phyloP scores from a whole-genome alignment of 2,797 vertebrate genomes.

The Falco peregrinus region DNA sequence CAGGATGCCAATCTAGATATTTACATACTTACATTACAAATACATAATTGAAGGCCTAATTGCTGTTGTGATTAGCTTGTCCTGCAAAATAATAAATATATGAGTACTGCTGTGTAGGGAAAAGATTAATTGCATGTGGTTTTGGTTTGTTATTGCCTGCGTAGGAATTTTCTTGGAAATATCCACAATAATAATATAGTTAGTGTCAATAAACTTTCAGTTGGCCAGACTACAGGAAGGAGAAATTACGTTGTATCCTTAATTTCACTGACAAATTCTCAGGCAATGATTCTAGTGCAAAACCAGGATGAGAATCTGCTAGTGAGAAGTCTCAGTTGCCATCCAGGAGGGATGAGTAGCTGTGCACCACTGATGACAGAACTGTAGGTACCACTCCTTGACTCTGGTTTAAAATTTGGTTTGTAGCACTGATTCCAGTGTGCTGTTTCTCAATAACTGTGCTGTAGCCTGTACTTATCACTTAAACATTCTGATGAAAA shows the following conservation, averaged over 20 bases:
- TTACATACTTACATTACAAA: neutral
- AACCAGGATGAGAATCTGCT: neutral
- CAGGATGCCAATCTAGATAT: neutral
- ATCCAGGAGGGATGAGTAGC: neutral
- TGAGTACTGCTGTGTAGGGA: neutral
- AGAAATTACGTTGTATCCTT: neutral
- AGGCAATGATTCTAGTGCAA: neutral
- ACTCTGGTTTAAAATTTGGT: neutral
- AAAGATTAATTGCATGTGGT: neutral
- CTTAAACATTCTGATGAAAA: neutral
- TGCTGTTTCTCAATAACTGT: neutral
- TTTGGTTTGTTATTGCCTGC: neutral
- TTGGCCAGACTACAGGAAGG: neutral
- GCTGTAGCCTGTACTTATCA: neutral
- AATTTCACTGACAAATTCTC: neutral
- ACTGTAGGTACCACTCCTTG: neutral
- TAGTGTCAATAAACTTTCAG: neutral
- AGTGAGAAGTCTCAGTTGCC: neutral
- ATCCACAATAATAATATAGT: neutral
- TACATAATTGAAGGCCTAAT: neutral
- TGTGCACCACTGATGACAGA: neutral
- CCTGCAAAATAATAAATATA: neutral
- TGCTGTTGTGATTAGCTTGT: neutral
- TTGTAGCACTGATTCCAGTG: neutral
- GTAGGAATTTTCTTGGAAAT: neutral